Percentiles rank a stretch among this genome's conserved stretches.
These are phyloP conservation scores for Stomorhina lunata DNA, from an alignment of 2,888 invertebrate species.

Conservation along the genomic window DNA sequence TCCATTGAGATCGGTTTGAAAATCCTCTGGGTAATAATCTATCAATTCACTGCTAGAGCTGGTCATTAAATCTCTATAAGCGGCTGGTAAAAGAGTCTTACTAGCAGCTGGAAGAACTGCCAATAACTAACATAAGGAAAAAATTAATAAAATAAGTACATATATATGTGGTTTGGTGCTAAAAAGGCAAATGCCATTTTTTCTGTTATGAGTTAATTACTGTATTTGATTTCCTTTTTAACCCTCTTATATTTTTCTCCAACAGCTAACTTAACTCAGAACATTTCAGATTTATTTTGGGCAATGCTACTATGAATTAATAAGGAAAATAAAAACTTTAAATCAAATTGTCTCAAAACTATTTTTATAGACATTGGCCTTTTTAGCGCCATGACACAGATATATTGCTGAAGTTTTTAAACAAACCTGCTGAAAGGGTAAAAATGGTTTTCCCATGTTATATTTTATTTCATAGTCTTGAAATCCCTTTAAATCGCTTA, in stretches of 20 bases:
- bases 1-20: conserved; percentile 96
- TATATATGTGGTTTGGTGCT: no score
- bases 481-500: conserved; percentile 94
- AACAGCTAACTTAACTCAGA: no score
- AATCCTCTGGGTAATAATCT: conserved; percentile 94
- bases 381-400: background rate
- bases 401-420: background rate
- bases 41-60: conserved; percentile 88
- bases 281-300: no score
- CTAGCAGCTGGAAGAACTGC: conserved; percentile 95
- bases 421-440: conserved; percentile 92
- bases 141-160: background rate
- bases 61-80: conserved; percentile 90
- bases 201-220: no score
- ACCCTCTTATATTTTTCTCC: no score
- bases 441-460: conserved; percentile 92
- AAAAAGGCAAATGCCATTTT: no score
- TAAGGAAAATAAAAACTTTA: no score
- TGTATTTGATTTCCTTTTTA: no score
- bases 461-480: conserved; percentile 88
- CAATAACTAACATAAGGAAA: conserved; percentile 84
- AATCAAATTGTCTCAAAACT: no score
- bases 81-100: conserved; percentile 86
- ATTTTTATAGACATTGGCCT: no score
- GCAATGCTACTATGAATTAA: no score